A percentile compares a stretch with the other conserved stretches of the same genome.
phyloP scores from a whole-genome alignment of 2,113 vertebrate species.

The Indri indri region DNA sequence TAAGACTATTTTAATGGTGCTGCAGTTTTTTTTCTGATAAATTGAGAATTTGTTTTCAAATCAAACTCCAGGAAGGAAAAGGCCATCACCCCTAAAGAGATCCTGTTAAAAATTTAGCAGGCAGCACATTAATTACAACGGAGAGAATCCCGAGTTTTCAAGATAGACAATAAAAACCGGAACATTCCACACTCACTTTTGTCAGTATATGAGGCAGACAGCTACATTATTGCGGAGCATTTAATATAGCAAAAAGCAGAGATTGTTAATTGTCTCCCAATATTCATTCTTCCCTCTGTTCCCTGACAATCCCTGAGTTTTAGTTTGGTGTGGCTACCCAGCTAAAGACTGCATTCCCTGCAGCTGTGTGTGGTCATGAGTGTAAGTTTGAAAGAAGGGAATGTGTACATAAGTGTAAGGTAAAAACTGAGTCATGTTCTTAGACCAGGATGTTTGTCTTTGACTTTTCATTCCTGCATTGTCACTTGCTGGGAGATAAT shows the following conservation, averaged over 20 bases:
- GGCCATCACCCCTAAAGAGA: neutral
- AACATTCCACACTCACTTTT: neutral
- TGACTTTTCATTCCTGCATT: neutral
- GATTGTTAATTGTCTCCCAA: neutral
- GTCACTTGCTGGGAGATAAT: neutral
- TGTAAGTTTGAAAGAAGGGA: neutral
- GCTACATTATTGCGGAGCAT: neutral
- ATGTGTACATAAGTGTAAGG: neutral
- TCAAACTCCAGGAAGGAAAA: neutral
- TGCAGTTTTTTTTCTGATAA: neutral
- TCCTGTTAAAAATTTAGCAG: neutral
- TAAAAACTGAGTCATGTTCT: neutral
- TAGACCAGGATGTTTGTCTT: neutral
- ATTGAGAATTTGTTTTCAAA: neutral
- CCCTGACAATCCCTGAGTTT: neutral
- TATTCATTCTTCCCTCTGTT: neutral
- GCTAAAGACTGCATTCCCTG: neutral
- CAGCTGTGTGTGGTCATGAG: neutral
- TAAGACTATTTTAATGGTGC: neutral
- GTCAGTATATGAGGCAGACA: neutral
- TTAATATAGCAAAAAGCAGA: neutral
- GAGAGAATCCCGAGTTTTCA: neutral
- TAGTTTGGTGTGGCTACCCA: neutral
- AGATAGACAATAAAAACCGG: neutral
- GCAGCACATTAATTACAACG: neutral